A percentile compares a stretch with the other conserved stretches of the same genome.
Evolutionary conservation across 2,797 vertebrate genomes (phyloP).

Genomic region (Sebastiscus albofasciatus): DNA sequence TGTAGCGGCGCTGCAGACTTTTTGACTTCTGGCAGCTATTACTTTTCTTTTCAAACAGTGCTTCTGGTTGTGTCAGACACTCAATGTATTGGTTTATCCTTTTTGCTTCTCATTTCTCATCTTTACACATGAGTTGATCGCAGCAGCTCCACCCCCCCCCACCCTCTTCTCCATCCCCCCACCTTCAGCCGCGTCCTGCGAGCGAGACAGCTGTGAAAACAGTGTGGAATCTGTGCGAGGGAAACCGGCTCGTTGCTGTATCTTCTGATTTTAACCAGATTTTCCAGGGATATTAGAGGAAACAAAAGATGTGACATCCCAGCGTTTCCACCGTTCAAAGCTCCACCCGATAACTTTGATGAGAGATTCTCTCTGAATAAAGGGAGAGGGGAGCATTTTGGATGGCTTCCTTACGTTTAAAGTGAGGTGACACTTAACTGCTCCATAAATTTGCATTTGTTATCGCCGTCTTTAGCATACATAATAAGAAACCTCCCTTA

Average conservation of each 20-base stretch:
- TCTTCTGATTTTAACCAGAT: conserved; percentile 80
- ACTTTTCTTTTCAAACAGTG: conserved; percentile 51
- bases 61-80: conserved; percentile 46
- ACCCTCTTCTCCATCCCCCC: not conserved
- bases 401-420: conserved; percentile 66
- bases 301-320: conserved; percentile 75
- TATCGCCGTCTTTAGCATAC: conserved; percentile 71
- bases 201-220: conserved; percentile 83
- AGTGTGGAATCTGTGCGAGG: conserved; percentile 73
- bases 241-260: conserved; percentile 43
- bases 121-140: conserved; percentile 76
- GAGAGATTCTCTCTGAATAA: conserved; percentile 54
- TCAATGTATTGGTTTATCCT: conserved; percentile 65
- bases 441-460: conserved; percentile 76
- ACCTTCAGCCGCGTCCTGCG: conserved; percentile 61
- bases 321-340: conserved; percentile 58
- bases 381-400: conserved; percentile 45
- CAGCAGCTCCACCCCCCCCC: conserved; percentile 15
- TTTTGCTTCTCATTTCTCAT: conserved; percentile 72
- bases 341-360: conserved; percentile 70
- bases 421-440: conserved; percentile 73
- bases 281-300: conserved; percentile 83
- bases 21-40: conserved; percentile 20
- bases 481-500: conserved; percentile 46
- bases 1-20: conserved; percentile 8